Conservation (phyloP, 2,888 invertebrate genomes). For the Cordilura impudica region DNA sequence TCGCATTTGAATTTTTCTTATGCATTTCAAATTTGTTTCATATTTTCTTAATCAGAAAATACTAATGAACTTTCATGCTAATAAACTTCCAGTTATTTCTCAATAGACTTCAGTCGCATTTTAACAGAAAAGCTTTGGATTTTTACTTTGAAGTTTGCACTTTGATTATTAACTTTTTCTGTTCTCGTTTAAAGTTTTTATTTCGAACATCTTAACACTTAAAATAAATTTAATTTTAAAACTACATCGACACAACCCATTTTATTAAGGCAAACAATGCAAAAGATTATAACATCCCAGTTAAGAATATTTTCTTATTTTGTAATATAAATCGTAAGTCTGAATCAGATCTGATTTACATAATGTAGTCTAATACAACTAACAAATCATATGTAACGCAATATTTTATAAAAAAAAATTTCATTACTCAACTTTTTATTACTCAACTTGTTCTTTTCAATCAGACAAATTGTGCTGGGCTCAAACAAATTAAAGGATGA, state of each 20-base stretch:
- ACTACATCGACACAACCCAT: neutral
- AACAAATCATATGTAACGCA: too few relatives aligned
- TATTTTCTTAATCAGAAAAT: neutral
- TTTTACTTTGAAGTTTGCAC: slow-evolving; percentile 5
- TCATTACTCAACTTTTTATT: too few relatives aligned
- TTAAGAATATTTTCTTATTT: too few relatives aligned
- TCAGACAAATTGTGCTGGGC: too few relatives aligned
- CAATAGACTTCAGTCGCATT: neutral
- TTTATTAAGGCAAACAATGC: neutral
- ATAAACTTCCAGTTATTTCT: slow-evolving; percentile 9
- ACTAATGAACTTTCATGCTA: neutral
- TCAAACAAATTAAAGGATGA: too few relatives aligned
- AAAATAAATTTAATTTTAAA: slow-evolving; percentile 31
- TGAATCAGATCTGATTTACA: too few relatives aligned
- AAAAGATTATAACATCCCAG: too few relatives aligned
- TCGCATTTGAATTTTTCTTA: too few relatives aligned
- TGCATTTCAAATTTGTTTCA: neutral
- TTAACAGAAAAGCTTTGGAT: neutral
- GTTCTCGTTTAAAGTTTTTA: neutral
- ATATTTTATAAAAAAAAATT: neutral
- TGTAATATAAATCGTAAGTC: too few relatives aligned
- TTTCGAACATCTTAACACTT: neutral
- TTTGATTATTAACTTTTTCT: slow-evolving; percentile 20
- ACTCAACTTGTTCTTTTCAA: too few relatives aligned
- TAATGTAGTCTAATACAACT: neutral